Evolutionary conservation across 2,888 invertebrate species (phyloP).

Genomic region (Ochropleura leucogaster): DNA sequence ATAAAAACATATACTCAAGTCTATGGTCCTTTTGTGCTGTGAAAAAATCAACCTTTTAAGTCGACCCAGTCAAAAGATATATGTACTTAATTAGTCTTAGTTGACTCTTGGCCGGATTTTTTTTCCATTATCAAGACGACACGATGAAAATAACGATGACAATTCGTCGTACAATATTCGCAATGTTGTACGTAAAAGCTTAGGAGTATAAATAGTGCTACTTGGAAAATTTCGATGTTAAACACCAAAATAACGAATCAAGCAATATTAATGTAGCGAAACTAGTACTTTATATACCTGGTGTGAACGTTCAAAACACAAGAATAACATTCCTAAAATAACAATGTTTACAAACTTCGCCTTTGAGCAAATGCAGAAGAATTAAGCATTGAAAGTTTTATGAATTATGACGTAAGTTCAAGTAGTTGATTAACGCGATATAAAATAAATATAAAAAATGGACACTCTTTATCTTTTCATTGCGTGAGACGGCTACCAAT

Average conservation of each 20-base stretch:
- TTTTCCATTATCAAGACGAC: background rate
- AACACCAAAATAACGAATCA: background rate
- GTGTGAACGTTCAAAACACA: background rate
- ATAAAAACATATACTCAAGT: too few relatives aligned
- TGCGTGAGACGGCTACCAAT: constrained; percentile 61
- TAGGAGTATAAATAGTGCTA: background rate
- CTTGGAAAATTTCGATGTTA: background rate
- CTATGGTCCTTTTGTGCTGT: too few relatives aligned
- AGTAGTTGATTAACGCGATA: constrained; percentile 43
- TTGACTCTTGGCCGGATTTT: background rate
- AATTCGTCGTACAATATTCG: background rate
- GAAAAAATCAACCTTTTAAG: too few relatives aligned
- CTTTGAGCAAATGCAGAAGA: background rate
- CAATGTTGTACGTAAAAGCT: background rate
- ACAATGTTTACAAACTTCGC: constrained; percentile 1
- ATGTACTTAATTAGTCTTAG: too few relatives aligned
- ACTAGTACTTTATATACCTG: background rate
- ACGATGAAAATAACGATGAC: background rate
- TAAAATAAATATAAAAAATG: constrained; percentile 49
- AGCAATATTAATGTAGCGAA: background rate
- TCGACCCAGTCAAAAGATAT: too few relatives aligned
- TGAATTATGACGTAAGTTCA: constrained; percentile 35
- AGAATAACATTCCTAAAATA: background rate
- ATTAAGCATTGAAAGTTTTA: constrained; percentile 29
- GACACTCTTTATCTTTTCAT: constrained; percentile 58